Evolutionary conservation across 2,797 vertebrate species (phyloP), one percentile per base, ranked within the genome.

Genomic region (Psittacula derbiana): DNA sequence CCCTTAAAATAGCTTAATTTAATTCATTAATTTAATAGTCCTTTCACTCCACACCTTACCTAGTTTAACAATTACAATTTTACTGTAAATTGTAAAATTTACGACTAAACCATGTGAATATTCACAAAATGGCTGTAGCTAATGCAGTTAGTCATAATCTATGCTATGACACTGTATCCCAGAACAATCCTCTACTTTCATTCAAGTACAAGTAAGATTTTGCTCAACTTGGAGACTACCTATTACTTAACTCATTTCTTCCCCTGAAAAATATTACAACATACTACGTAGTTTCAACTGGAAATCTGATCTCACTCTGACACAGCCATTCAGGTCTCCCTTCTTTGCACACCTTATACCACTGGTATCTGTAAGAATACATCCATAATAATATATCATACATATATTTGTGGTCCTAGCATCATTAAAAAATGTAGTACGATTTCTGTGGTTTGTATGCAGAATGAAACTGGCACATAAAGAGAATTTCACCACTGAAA

Each of bases 231-330:
- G 7, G 18, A 62, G 15, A 52, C 16, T 30, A 19, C 4, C 25
- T 73, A 4, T 43, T 64, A 28, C 4, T 55, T 23, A 44, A 16
- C 5, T 14, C 8, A 4, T 28, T 70, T 57, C 47, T 70, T 62
- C 41, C 55, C 28, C 27, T 47, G 38, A 84, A 66, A 28, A 58
- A 4, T 50, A 25, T 25, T 36, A 10, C 12, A 50, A 36, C 8
- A 6, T 14, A 31, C 2, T 1, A 0, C 8, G 4, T 12, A 16
- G 12, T 62, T 60, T 71, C 15, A 71, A 17, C 46, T 53, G n/a
- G 3, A 80, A 12, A 55, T 17, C 16, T 16, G 15, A 78, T 46
- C 27, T 76, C 47, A 36, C 16, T 44, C 44, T 28, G 16, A 15
- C 10, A 33, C n/a, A 58, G 12, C 44, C 60, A 31, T 13, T 44